Percentiles rank a stretch among this genome's conserved stretches.
Conservation (phyloP, 2,888 invertebrate genomes). For the Capitulum mitella region DNA sequence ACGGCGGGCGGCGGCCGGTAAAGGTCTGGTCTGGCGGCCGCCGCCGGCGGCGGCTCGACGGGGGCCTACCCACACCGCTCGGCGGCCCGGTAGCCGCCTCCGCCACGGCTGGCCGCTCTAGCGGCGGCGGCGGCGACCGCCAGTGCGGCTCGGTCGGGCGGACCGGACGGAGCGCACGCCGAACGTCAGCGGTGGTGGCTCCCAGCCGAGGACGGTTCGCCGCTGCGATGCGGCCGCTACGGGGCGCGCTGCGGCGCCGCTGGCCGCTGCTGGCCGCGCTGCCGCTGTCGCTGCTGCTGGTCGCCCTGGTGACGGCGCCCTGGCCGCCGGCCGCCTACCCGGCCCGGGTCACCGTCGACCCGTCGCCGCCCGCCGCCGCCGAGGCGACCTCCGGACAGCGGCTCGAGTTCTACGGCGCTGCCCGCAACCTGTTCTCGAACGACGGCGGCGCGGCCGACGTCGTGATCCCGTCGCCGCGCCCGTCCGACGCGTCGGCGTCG, state of each 20-base stretch:
- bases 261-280: background rate
- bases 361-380: background rate
- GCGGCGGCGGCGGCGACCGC: too few relatives aligned
- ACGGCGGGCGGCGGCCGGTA: too few relatives aligned
- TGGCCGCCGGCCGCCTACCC: background rate
- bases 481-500: background rate
- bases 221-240: background rate
- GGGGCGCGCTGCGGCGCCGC: background rate
- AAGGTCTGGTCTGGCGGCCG: too few relatives aligned
- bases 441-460: background rate
- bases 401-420: constrained; percentile 3
- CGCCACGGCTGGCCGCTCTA: too few relatives aligned
- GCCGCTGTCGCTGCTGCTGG: background rate
- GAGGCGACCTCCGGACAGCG: background rate
- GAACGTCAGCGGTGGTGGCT: too few relatives aligned
- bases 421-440: background rate
- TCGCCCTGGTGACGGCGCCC: background rate
- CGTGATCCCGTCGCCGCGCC: background rate
- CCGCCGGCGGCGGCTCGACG: too few relatives aligned
- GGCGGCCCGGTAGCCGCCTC: too few relatives aligned
- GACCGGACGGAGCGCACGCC: too few relatives aligned
- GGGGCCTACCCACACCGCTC: too few relatives aligned
- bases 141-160: too few relatives aligned
- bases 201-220: background rate
- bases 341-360: background rate